Conservation (phyloP, 1,140 invertebrate genomes). For the Drosophila burlai region DNA sequence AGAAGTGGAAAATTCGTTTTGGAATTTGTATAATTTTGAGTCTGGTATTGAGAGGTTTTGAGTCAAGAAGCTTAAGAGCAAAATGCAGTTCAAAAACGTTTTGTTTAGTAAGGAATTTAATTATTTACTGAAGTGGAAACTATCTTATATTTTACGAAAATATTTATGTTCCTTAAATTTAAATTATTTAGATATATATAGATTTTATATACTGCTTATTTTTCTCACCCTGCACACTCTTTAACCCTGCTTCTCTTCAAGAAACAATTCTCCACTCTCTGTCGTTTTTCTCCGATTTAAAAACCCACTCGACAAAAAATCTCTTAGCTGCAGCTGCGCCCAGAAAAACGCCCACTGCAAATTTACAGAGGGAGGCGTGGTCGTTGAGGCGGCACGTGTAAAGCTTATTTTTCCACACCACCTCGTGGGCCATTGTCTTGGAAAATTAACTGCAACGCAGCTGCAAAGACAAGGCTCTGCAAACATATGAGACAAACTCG, state of each 20-base stretch:
- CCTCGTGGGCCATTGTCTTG: slow-evolving; percentile 72
- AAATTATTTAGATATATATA: too few relatives aligned
- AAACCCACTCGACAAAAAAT: slow-evolving; percentile 2
- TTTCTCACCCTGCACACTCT: slow-evolving; percentile 2
- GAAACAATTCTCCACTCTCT: slow-evolving; percentile 7
- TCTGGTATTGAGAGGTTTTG: too few relatives aligned
- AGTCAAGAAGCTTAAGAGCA: too few relatives aligned
- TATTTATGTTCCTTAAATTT: neutral
- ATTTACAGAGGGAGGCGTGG: slow-evolving; percentile 53
- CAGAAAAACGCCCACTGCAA: slow-evolving; percentile 31
- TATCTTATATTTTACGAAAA: neutral
- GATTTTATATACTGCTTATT: neutral
- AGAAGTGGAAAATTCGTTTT: neutral
- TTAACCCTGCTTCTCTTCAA: neutral
- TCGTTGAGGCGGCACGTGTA: slow-evolving; percentile 73
- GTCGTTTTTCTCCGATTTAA: slow-evolving; percentile 22
- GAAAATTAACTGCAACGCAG: slow-evolving; percentile 77
- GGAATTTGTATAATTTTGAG: neutral
- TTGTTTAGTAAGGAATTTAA: neutral
- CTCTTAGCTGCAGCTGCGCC: slow-evolving; percentile 12
- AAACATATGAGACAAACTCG: slow-evolving; percentile 59
- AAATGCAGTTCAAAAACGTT: neutral
- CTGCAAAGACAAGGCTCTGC: slow-evolving; percentile 45
- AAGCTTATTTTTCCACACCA: slow-evolving; percentile 74
- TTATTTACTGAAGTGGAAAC: too few relatives aligned